Evolutionary conservation across 2,113 vertebrate species (phyloP).

Genomic region (human): GRCh38 chr15:77852501-77853000

Average conservation of each 20-base stretch:
- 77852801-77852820: neutral
- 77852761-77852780: neutral
- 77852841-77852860: no score
- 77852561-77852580: constrained; percentile 40
- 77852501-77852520: neutral
- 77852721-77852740: constrained; percentile 63
- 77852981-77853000: neutral
- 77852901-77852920: neutral
- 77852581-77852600: neutral
- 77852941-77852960: neutral
- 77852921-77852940: neutral
- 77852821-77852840: neutral
- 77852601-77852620: constrained; percentile 41
- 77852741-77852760: constrained; percentile 46
- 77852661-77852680: constrained; percentile 52
- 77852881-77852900: neutral
- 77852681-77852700: constrained; percentile 20
- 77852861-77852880: neutral
- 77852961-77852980: no score
- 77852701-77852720: constrained; percentile 64
- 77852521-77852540: neutral
- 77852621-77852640: constrained; percentile 57
- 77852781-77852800: accelerated
- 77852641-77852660: constrained; percentile 52
- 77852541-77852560: constrained; percentile 7